Percentiles rank a stretch among this genome's conserved stretches.
phyloP scores from a whole-genome alignment of 2,797 vertebrate species.

The Falco columbarius region DNA sequence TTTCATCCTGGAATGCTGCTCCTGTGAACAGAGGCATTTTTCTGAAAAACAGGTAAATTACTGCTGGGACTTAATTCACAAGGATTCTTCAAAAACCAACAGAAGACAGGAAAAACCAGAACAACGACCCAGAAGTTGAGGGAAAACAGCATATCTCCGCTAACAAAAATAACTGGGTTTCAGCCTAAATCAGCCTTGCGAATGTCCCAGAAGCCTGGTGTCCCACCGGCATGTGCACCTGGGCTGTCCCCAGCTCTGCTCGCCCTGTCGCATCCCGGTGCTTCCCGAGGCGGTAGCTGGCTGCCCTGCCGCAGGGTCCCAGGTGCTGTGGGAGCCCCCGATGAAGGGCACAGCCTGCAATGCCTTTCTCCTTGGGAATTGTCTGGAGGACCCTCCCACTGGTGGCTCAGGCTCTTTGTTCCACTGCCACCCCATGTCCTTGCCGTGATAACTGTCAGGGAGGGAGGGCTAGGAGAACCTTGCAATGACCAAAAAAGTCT shows the following conservation, averaged over 20 bases:
- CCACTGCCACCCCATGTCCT: neutral
- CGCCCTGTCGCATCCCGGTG: fast-evolving
- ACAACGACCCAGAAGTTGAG: neutral
- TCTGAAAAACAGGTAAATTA: neutral
- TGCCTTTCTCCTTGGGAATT: neutral
- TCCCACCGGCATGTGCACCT: too few relatives aligned
- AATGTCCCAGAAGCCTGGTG: fast-evolving
- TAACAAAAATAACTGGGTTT: neutral
- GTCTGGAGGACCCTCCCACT: fast-evolving
- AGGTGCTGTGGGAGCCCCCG: fast-evolving
- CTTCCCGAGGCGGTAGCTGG: fast-evolving
- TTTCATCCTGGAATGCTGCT: neutral
- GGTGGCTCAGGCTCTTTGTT: neutral
- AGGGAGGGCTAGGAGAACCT: neutral
- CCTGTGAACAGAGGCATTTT: neutral
- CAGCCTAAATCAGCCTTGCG: fast-evolving
- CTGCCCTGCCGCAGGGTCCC: fast-evolving
- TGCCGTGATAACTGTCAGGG: neutral
- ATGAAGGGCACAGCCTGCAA: neutral
- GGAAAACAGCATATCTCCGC: neutral
- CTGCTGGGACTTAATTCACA: neutral
- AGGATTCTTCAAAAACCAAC: neutral
- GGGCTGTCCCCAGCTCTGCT: too few relatives aligned
- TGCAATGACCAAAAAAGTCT: neutral
- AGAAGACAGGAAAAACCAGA: neutral